Evolutionary conservation across 2,888 invertebrate genomes (phyloP), one percentile per base, ranked within the genome.

Genomic region (Lagria hirta): DNA sequence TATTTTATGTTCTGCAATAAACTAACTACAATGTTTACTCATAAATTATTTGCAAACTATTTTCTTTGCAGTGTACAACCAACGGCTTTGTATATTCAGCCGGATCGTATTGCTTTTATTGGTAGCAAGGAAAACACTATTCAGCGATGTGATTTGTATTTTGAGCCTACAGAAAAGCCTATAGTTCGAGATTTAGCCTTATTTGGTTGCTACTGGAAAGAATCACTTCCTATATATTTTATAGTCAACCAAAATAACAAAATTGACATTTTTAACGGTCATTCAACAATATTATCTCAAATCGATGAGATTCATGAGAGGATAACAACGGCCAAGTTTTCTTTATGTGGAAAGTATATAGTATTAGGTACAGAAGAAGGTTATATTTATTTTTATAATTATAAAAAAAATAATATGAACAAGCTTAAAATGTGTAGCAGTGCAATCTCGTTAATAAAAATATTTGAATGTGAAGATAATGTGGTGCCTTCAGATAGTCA

Each of bases 341-440:
- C 66, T 3, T 44, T 52, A n/a, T 60, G 58, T 33, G 68, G 66
- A 3, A 58, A 62, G 34, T 52, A 56, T 38, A 51, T 69, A n/a
- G 57, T 65, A 16, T 62, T 65, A 15, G 68, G 68, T 7, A 52
- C 64, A 18, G 55, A 55, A 40, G 60, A 53, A 34, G 70, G 70
- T 2, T 45, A 60, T 21, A 53, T 70, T 1, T 32, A 20, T 6
- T 35, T 36, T 17, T 46, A 29, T 7, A 23, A 41, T 21, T 46
- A 46, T 18, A 46, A 46, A 24, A 41, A 23, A n/a, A 29, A 32
- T 8, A 35, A 35, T 30, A 2, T 29, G 2, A 30, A 7, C 3
- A 5, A 8, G 4, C n/a, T 41, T 7, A 5, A 20, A 10, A 24
- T 30, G 5, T 35, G 36, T 18, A 14, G 36, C 16, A 30, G 15